Conservation (phyloP, 2,888 invertebrate species). For the Acanthosoma haemorrhoidale region DNA sequence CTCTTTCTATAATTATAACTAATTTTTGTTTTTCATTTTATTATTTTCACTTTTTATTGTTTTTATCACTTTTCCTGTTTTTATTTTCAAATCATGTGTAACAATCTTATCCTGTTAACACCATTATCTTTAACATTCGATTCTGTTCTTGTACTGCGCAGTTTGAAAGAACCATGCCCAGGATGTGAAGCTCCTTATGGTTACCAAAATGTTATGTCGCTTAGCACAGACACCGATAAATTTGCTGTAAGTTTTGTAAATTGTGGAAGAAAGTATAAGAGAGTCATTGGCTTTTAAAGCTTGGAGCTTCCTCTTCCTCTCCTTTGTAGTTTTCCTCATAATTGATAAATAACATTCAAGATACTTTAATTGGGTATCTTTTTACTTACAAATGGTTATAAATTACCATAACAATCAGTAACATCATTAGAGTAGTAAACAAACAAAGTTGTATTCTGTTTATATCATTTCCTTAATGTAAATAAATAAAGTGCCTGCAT, state of each 20-base stretch:
- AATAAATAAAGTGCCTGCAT: not conserved
- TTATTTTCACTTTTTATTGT: not conserved
- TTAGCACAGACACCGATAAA: conserved; percentile 72
- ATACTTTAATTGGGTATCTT: not conserved
- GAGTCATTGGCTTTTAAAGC: conserved; percentile 13
- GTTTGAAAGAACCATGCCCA: conserved; percentile 64
- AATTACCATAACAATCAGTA: not conserved
- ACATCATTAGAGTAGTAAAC: not conserved
- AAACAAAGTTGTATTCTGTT: not conserved
- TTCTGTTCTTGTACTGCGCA: conserved; percentile 44
- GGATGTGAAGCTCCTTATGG: conserved; percentile 94
- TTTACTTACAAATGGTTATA: not conserved
- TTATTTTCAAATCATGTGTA: not conserved
- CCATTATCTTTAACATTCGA: conserved; percentile 24
- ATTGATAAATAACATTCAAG: not conserved
- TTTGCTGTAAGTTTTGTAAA: conserved; percentile 72
- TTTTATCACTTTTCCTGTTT: not conserved
- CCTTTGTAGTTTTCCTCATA: not conserved
- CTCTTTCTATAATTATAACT: not conserved
- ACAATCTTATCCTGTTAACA: not conserved
- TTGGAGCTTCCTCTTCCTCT: conserved; percentile 15
- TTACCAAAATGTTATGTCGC: conserved; percentile 86
- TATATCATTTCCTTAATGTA: not conserved
- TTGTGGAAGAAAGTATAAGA: conserved; percentile 15
- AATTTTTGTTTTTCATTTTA: not conserved